Percentiles rank a stretch among this genome's conserved stretches.
Evolutionary conservation across 1,140 invertebrate species (phyloP).

Genomic region (Tetranychus urticae): DNA sequence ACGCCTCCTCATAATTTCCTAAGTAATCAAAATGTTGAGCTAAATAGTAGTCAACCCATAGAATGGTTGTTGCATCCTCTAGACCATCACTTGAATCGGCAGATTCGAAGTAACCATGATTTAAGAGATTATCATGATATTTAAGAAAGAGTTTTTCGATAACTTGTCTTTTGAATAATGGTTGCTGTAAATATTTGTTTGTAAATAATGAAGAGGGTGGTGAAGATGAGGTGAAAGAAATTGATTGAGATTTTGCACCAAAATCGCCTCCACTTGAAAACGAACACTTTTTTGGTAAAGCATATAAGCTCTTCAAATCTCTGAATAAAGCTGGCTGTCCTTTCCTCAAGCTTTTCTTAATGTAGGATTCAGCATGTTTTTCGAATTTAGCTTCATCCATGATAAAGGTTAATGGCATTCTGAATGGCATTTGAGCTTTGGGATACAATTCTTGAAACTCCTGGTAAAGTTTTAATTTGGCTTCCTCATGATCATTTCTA

Average conservation of each 20-base stretch:
- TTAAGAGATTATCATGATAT: conserved; percentile 57
- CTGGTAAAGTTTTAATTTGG: conserved; percentile 54
- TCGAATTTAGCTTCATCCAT: conserved; percentile 29
- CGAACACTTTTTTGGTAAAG: conserved; percentile 7
- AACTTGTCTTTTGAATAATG: conserved; percentile 22
- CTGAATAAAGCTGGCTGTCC: conserved; percentile 93
- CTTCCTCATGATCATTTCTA: conserved; percentile 26
- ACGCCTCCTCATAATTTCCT: conserved; percentile 48
- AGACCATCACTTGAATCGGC: conserved; percentile 17
- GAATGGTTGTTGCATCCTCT: conserved; percentile 71
- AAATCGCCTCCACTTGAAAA: too few relatives aligned
- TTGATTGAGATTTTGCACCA: not conserved
- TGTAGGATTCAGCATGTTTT: conserved; percentile 28
- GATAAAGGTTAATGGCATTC: conserved; percentile 63
- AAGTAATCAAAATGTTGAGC: conserved; percentile 89
- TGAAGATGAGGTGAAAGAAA: not conserved
- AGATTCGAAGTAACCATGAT: conserved; percentile 42
- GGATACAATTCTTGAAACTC: conserved; percentile 51
- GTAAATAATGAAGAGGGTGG: not conserved
- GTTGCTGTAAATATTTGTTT: not conserved
- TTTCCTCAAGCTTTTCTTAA: conserved; percentile 58
- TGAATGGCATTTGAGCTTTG: conserved; percentile 55
- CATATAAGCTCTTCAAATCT: conserved; percentile 69
- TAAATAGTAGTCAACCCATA: conserved; percentile 88
- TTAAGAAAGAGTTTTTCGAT: conserved; percentile 60